Evolutionary conservation across 2,113 vertebrate species (phyloP).

Genomic region (Alligator sinensis): DNA sequence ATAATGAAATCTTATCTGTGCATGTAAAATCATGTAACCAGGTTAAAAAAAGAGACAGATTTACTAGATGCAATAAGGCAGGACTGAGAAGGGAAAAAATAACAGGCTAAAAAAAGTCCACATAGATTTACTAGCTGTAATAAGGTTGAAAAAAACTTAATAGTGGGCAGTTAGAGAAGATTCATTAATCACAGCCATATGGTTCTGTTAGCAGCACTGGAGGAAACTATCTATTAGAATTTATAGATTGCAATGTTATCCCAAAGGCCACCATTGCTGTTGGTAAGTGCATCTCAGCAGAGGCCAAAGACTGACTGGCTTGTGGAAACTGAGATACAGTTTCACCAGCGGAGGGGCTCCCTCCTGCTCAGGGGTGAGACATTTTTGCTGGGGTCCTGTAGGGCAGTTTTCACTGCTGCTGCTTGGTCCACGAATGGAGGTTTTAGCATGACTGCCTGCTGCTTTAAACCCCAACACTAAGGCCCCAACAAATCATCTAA

Average conservation of each 20-base stretch:
- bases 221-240: slow-evolving; percentile 4
- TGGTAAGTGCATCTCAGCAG: background rate
- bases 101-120: background rate
- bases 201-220: background rate
- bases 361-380: too few relatives aligned
- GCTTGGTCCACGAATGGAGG: background rate
- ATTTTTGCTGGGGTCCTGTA: background rate
- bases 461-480: background rate
- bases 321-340: background rate
- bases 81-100: background rate
- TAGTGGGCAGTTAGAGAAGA: slow-evolving; percentile 3
- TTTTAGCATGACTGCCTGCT: background rate
- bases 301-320: background rate
- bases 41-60: background rate
- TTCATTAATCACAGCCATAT: background rate
- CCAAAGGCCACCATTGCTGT: background rate
- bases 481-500: background rate
- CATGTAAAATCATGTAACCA: slow-evolving; percentile 8
- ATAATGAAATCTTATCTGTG: background rate
- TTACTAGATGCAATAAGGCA: background rate
- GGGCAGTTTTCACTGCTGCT: background rate
- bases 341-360: background rate
- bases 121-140: slow-evolving; percentile 16
- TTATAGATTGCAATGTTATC: background rate
- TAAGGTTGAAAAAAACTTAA: background rate